These are phyloP conservation scores for Terrapene triunguis DNA, from an alignment of 2,113 vertebrate genomes.

Conservation along the genomic window DNA sequence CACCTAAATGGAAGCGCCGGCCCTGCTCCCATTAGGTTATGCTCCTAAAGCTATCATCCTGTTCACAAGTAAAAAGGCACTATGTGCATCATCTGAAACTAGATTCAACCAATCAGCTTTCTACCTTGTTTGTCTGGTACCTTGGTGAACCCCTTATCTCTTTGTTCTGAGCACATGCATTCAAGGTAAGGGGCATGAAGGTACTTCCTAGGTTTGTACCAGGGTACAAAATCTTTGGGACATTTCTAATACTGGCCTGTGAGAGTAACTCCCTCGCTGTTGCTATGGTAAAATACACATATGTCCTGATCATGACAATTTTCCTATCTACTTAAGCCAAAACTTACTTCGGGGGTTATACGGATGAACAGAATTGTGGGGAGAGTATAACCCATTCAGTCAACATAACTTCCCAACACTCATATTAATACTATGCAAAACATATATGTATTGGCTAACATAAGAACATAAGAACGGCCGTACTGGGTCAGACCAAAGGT, in stretches of 20 bases:
- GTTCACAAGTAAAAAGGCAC: neutral
- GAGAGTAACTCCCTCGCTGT: neutral
- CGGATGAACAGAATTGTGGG: neutral
- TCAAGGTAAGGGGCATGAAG: neutral
- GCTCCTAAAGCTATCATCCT: neutral
- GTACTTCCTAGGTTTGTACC: neutral
- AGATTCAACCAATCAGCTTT: neutral
- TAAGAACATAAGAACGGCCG: too few species aligned
- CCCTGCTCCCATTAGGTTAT: neutral
- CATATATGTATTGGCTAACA: neutral
- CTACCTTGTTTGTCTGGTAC: neutral
- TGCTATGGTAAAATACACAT: too few species aligned
- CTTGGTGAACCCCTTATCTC: neutral
- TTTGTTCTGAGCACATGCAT: neutral
- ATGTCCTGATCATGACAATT: neutral
- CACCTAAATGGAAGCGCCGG: too few species aligned
- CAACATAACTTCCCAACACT: neutral
- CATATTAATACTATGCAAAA: neutral
- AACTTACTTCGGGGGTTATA: neutral
- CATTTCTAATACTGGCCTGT: neutral
- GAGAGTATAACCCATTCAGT: neutral
- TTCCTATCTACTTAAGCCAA: neutral
- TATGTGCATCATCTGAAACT: neutral
- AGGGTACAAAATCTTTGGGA: neutral
- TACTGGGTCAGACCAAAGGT: too few species aligned